A percentile compares a stretch with the other conserved stretches of the same genome.
Evolutionary conservation across 2,113 vertebrate species (phyloP).

Genomic region (Procavia capensis): DNA sequence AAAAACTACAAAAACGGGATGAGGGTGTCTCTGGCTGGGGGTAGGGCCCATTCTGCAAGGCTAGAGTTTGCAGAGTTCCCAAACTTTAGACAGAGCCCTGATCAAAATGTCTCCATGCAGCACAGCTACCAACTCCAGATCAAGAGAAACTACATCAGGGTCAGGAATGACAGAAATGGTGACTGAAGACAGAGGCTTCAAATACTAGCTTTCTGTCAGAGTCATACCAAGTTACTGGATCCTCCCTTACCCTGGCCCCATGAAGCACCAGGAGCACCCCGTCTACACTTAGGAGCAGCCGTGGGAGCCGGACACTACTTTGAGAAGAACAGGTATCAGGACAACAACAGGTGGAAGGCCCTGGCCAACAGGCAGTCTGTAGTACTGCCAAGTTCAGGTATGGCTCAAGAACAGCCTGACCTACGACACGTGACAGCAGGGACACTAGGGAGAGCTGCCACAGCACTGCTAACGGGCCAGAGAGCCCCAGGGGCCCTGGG

Average conservation of each 20-base stretch:
- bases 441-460: background rate
- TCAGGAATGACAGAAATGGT: background rate
- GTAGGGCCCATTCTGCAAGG: background rate
- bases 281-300: background rate
- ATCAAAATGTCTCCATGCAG: background rate
- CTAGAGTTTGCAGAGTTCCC: background rate
- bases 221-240: background rate
- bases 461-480: background rate
- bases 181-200: background rate
- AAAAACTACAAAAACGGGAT: background rate
- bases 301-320: accelerated
- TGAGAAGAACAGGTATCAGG: accelerated
- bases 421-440: too few species aligned
- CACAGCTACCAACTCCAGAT: background rate
- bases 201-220: background rate
- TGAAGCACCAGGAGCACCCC: background rate
- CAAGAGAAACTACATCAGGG: background rate
- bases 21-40: background rate
- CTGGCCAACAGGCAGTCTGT: accelerated
- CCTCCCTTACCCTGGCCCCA: too few species aligned
- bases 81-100: too few species aligned
- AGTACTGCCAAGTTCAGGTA: background rate
- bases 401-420: background rate
- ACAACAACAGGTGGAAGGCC: accelerated
- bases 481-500: background rate